phyloP scores from a whole-genome alignment of 2,888 invertebrate genomes.

The Drosophila trichaetosa region DNA sequence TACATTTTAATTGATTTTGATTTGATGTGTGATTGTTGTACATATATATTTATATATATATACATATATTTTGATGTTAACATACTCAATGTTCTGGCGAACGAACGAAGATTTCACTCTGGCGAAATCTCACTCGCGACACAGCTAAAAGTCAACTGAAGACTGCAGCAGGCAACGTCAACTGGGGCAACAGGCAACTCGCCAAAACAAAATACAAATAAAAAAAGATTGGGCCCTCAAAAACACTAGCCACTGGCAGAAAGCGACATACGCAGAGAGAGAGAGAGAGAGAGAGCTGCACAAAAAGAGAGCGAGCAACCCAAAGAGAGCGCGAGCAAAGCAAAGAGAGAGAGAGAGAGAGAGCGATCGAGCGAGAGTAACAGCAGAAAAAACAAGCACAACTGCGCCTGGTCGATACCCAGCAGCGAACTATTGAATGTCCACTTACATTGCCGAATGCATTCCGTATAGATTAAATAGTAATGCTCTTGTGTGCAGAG shows the following conservation, averaged over 20 bases:
- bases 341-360: neutral
- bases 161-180: conserved; percentile 42
- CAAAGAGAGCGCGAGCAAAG: neutral
- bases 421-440: neutral
- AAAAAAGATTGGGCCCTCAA: conserved; percentile 17
- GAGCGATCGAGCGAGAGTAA: conserved; percentile 15
- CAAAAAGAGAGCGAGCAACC: neutral
- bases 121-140: conserved; percentile 41
- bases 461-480: neutral
- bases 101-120: conserved; percentile 41
- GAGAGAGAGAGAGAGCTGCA: neutral
- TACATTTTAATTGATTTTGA: conserved; percentile 42
- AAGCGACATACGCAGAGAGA: conserved; percentile 3
- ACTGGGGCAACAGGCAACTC: conserved; percentile 34
- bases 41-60: neutral
- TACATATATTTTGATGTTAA: conserved; percentile 5
- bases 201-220: conserved; percentile 2
- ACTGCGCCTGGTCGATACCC: neutral
- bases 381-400: neutral
- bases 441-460: neutral
- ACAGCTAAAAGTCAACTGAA: conserved; percentile 63
- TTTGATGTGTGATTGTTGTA: conserved; percentile 23
- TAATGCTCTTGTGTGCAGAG: neutral
- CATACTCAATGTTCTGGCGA: conserved; percentile 48
- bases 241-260: conserved; percentile 20